Percentiles rank a stretch among this genome's conserved stretches.
These are phyloP conservation scores for Manis crassicaudata DNA, from an alignment of 2,797 vertebrate species.

Conservation along the genomic window DNA sequence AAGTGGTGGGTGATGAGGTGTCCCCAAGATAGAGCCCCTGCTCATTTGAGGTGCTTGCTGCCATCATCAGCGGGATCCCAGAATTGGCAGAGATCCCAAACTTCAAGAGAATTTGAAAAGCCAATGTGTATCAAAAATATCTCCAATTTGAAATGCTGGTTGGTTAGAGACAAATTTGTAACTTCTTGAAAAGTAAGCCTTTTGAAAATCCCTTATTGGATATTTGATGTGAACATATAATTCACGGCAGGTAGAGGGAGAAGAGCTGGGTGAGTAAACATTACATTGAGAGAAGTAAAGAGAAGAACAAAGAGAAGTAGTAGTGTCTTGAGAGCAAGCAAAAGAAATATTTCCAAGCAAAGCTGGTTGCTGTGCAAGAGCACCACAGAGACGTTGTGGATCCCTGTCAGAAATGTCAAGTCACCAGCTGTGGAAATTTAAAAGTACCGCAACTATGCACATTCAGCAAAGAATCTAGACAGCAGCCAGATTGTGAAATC, in stretches of 20 bases:
- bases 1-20: too few relatives aligned
- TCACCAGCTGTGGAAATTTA: not conserved
- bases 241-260: not conserved
- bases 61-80: not conserved
- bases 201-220: not conserved
- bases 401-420: not conserved
- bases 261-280: not conserved
- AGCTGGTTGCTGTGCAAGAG: not conserved
- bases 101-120: not conserved
- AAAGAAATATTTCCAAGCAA: not conserved
- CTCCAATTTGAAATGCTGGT: not conserved
- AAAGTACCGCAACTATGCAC: not conserved
- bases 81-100: not conserved
- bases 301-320: not conserved
- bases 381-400: not conserved
- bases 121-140: not conserved
- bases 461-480: not conserved
- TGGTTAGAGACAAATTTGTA: not conserved
- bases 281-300: not conserved
- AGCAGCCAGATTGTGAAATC: not conserved
- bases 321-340: not conserved
- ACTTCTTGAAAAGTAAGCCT: not conserved
- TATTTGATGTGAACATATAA: not conserved
- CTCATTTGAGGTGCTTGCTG: not conserved
- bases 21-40: fast-evolving